These are phyloP conservation scores for Scotopteryx bipunctaria DNA, from an alignment of 2,888 invertebrate genomes.

Conservation along the genomic window DNA sequence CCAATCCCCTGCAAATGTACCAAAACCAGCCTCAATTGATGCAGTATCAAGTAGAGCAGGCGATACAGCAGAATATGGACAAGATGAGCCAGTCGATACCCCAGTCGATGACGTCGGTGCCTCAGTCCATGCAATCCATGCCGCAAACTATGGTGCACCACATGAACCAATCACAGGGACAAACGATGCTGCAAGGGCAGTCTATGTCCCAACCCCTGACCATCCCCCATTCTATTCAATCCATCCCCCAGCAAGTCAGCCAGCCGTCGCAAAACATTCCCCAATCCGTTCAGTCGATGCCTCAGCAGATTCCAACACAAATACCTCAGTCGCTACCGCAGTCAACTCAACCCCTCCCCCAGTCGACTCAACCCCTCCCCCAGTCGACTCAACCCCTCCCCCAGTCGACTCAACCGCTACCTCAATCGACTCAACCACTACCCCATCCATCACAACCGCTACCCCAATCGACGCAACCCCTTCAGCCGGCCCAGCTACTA, in stretches of 20 bases:
- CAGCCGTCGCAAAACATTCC: conserved; percentile 31
- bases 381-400: conserved; percentile 29
- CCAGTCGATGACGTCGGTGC: conserved; percentile 44
- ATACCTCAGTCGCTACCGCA: conserved; percentile 37
- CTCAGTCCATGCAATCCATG: conserved; percentile 47
- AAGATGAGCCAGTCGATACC: conserved; percentile 42
- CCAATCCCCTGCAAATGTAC: conserved; percentile 77
- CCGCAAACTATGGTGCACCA: conserved; percentile 39
- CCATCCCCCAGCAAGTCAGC: conserved; percentile 30
- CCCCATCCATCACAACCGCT: conserved; percentile 38
- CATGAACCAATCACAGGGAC: conserved; percentile 21
- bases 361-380: conserved; percentile 23
- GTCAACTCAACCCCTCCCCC: conserved; percentile 34
- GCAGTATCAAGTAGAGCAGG: conserved; percentile 55
- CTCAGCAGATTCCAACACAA: conserved; percentile 31
- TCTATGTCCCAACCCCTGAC: conserved; percentile 22
- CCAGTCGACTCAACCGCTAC: conserved; percentile 37
- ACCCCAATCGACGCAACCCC: conserved; percentile 41
- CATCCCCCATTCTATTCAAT: conserved; percentile 32
- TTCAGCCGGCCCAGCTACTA: too few species aligned
- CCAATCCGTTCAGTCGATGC: conserved; percentile 23
- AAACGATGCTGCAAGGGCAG: conserved; percentile 24
- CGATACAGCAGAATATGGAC: conserved; percentile 41
- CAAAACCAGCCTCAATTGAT: conserved; percentile 59
- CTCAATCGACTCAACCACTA: conserved; percentile 36